These are phyloP conservation scores for Alsophila aescularia DNA, from an alignment of 2,888 invertebrate genomes.

Conservation along the genomic window DNA sequence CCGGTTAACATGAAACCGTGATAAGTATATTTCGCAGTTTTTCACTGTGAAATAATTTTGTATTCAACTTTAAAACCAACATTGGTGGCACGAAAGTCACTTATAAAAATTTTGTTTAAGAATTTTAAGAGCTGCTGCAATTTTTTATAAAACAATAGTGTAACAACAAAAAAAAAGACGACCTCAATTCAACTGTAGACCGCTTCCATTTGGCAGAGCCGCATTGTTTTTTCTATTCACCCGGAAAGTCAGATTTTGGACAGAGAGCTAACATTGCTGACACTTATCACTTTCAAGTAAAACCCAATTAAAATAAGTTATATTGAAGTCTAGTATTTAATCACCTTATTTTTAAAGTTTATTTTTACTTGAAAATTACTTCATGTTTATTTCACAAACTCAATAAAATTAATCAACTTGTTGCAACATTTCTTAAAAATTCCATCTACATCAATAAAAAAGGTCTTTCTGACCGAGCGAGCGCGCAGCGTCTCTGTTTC, in stretches of 20 bases:
- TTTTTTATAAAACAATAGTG: neutral
- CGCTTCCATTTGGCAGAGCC: constrained; percentile 48
- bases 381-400: too few relatives aligned
- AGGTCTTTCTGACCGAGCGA: too few relatives aligned
- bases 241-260: constrained; percentile 50
- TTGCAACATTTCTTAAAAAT: too few relatives aligned
- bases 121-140: constrained; percentile 22
- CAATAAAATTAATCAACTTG: too few relatives aligned
- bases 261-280: neutral
- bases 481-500: too few relatives aligned
- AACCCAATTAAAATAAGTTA: too few relatives aligned
- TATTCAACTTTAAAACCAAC: neutral
- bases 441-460: too few relatives aligned
- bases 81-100: neutral
- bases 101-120: too few relatives aligned
- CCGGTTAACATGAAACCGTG: neutral
- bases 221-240: constrained; percentile 51
- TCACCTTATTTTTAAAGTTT: too few relatives aligned
- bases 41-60: neutral
- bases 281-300: neutral
- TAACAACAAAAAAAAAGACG: constrained; percentile 10
- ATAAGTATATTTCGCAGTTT: neutral
- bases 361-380: too few relatives aligned
- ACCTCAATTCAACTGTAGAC: constrained; percentile 37
- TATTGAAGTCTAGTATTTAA: too few relatives aligned